These are phyloP conservation scores for Salminus brasiliensis DNA, from an alignment of 2,113 vertebrate species.

Conservation along the genomic window DNA sequence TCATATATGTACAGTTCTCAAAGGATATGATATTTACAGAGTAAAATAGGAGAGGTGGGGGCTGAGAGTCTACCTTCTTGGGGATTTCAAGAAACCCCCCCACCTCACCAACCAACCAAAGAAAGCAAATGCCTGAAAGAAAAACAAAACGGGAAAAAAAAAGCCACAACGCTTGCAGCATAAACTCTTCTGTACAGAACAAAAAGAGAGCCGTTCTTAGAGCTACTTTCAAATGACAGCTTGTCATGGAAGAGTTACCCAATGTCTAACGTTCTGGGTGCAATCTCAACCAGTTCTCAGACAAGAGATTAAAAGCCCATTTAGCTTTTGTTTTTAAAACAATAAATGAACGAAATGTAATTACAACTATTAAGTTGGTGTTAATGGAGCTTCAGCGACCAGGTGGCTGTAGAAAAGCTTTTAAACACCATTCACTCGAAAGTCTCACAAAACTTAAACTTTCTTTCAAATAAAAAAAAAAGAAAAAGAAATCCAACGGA, in stretches of 20 bases:
- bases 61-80: slow-evolving; percentile 66
- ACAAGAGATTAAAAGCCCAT: slow-evolving; percentile 60
- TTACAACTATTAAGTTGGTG: slow-evolving; percentile 68
- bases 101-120: slow-evolving; percentile 59
- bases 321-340: slow-evolving; percentile 45
- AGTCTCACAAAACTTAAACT: slow-evolving; percentile 29
- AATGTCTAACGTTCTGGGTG: slow-evolving; percentile 38
- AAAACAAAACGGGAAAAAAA: slow-evolving; percentile 43
- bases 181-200: slow-evolving; percentile 71
- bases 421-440: slow-evolving; percentile 38
- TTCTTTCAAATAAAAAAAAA: too few species aligned
- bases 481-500: not conserved
- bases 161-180: slow-evolving; percentile 60
- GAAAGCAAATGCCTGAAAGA: slow-evolving; percentile 50
- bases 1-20: slow-evolving; percentile 82
- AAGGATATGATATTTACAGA: slow-evolving; percentile 79
- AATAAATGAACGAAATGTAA: slow-evolving; percentile 52
- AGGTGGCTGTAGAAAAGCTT: slow-evolving; percentile 45
- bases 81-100: slow-evolving; percentile 63
- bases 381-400: slow-evolving; percentile 51
- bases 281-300: slow-evolving; percentile 60
- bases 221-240: slow-evolving; percentile 64
- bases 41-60: slow-evolving; percentile 57
- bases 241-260: slow-evolving; percentile 6
- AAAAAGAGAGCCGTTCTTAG: slow-evolving; percentile 19